phyloP scores from a whole-genome alignment of 2,113 vertebrate genomes.

The Seriola rivoliana region DNA sequence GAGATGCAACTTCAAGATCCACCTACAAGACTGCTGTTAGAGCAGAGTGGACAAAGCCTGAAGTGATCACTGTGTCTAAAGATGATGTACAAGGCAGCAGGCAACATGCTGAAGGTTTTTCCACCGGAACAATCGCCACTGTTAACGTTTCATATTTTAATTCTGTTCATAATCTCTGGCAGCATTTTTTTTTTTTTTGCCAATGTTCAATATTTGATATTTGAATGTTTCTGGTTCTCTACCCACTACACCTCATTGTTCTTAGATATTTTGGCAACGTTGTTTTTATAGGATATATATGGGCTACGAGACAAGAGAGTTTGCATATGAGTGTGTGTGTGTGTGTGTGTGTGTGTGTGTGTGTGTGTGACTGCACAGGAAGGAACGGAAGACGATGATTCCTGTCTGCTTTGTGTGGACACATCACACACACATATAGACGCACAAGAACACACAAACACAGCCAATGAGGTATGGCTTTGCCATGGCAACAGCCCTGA shows the following conservation, averaged over 20 bases:
- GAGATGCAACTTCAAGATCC: no score
- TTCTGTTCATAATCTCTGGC: no score
- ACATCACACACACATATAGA: slow-evolving; percentile 12
- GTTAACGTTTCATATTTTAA: no score
- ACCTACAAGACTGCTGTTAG: no score
- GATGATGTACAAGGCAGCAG: not conserved
- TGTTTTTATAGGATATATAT: no score
- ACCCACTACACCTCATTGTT: no score
- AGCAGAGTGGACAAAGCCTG: not conserved
- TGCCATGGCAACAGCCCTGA: slow-evolving; percentile 67
- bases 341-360: slow-evolving; percentile 3
- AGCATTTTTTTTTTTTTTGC: no score
- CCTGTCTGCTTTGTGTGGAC: not conserved
- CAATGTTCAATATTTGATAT: not conserved
- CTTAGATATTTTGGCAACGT: no score
- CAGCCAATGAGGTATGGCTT: slow-evolving; percentile 43
- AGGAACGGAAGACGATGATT: slow-evolving; percentile 17
- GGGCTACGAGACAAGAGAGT: not conserved
- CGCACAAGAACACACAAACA: not conserved
- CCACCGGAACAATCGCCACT: no score
- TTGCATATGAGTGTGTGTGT: not conserved
- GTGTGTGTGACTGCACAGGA: not conserved
- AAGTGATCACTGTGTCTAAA: no score
- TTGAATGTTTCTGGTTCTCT: no score
- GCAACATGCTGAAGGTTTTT: not conserved